These are phyloP conservation scores for Phoenoteleia sp. DNA, from an alignment of 2,888 invertebrate genomes.

Conservation along the genomic window DNA sequence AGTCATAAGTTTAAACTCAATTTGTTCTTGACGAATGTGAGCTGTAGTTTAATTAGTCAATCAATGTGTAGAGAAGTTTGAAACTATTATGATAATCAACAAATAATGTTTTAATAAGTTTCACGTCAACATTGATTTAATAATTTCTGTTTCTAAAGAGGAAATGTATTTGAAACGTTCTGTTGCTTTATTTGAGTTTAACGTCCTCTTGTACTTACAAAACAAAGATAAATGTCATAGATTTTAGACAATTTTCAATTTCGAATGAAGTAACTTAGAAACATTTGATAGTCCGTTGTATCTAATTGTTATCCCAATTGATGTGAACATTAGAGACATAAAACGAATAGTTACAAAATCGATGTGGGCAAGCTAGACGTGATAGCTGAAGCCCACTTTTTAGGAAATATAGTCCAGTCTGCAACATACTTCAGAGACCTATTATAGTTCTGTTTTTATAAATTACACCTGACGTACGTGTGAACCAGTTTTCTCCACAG, in stretches of 20 bases:
- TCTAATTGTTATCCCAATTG: slow-evolving; percentile 48
- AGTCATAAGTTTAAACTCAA: slow-evolving; percentile 7
- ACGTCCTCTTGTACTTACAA: neutral
- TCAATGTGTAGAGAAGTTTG: slow-evolving; percentile 59
- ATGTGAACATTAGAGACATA: slow-evolving; percentile 57
- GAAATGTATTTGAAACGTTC: no score
- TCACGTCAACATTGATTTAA: slow-evolving; percentile 38
- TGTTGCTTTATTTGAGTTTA: no score
- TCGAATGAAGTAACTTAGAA: slow-evolving; percentile 59
- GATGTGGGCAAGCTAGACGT: slow-evolving; percentile 55
- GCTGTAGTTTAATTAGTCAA: slow-evolving; percentile 61
- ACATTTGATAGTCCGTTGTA: slow-evolving; percentile 52
- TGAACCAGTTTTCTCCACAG: slow-evolving; percentile 68
- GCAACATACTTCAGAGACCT: slow-evolving; percentile 51
- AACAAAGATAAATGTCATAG: slow-evolving; percentile 36
- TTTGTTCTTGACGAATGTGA: slow-evolving; percentile 49
- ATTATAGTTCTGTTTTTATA: slow-evolving; percentile 42
- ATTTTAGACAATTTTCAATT: slow-evolving; percentile 33
- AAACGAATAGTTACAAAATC: slow-evolving; percentile 43
- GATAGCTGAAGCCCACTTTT: slow-evolving; percentile 54
- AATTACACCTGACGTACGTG: slow-evolving; percentile 66
- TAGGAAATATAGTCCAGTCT: slow-evolving; percentile 65
- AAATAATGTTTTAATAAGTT: slow-evolving; percentile 36
- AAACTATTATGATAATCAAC: slow-evolving; percentile 19
- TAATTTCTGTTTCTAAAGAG: neutral